Base-by-base conservation (phyloP, 1,140 invertebrate genomes). In the Trialeurodes vaporariorum region DNA sequence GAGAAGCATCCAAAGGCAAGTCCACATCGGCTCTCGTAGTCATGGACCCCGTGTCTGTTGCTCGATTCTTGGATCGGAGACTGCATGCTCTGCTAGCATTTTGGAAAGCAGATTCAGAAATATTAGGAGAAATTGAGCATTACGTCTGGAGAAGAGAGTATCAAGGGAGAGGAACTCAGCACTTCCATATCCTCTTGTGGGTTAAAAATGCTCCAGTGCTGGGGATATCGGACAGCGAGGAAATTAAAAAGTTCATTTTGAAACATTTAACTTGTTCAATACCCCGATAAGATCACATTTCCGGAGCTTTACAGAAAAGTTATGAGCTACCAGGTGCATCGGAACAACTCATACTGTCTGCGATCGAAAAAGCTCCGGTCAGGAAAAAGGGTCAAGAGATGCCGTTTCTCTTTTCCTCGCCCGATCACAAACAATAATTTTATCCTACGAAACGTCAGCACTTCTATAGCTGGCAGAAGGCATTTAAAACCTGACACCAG, bases 361-460 rank as follows among this genome's bases (percentile, higher is more conserved):
- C 68, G 75, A 69, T 76, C 68, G 68, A 76, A 72, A 17, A 71
- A 75, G n/a, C 72, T 72, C 69, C 70, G 74, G n/a, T n/a, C n/a
- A n/a, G n/a, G n/a, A n/a, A n/a, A n/a, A n/a, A n/a, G n/a, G n/a
- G n/a, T n/a, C n/a, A n/a, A 27, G 71, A 73, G 66, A 72, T 69
- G 67, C 72, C 71, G 66, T n/a, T n/a, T n/a, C n/a, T n/a, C n/a
- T n/a, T n/a, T n/a, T n/a, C n/a, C n/a, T n/a, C n/a, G n/a, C n/a
- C n/a, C n/a, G n/a, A n/a, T n/a, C n/a, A n/a, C n/a, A n/a, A n/a
- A n/a, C n/a, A n/a, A 60, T 64, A 71, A 49, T 70, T 66, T 66
- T 69, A 73, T 64, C 24, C 59, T 76, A 26, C 64, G 71, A 59
- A 67, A 71, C 67, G 69, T 71, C 61, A 66, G 69, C 26, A 67